phyloP scores from a whole-genome alignment of 2,113 vertebrate genomes.

The Excalfactoria chinensis region DNA sequence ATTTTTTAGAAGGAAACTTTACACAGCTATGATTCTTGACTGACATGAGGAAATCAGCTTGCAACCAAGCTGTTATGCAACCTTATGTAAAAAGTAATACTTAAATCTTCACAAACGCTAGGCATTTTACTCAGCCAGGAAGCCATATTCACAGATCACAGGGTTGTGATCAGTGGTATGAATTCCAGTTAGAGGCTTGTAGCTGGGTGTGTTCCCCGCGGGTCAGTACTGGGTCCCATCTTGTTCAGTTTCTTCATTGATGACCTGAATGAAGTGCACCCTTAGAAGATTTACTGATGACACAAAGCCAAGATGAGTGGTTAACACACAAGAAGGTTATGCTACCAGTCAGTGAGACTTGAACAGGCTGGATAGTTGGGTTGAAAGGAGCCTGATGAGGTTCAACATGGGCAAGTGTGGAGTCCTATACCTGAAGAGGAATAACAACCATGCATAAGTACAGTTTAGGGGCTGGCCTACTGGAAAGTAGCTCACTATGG shows the following conservation, averaged over 20 bases:
- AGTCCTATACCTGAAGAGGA: not conserved
- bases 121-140: not conserved
- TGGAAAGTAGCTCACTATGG: not conserved
- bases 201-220: not conserved
- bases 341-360: too few species aligned
- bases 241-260: not conserved
- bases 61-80: not conserved
- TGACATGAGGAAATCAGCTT: not conserved
- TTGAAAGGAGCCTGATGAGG: not conserved
- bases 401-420: not conserved
- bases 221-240: not conserved
- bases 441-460: not conserved
- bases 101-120: not conserved
- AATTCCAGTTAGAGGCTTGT: not conserved
- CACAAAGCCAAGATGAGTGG: not conserved
- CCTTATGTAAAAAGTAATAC: not conserved
- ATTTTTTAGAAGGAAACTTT: constrained; percentile 17
- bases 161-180: not conserved
- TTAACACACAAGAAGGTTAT: not conserved
- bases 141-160: not conserved
- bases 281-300: not conserved
- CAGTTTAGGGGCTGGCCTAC: not conserved
- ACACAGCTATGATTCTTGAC: constrained; percentile 7
- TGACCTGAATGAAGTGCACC: not conserved
- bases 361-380: too few species aligned